A percentile compares a stretch with the other conserved stretches of the same genome.
Conservation (phyloP, 2,113 vertebrate species). For the Myiopsitta monachus region DNA sequence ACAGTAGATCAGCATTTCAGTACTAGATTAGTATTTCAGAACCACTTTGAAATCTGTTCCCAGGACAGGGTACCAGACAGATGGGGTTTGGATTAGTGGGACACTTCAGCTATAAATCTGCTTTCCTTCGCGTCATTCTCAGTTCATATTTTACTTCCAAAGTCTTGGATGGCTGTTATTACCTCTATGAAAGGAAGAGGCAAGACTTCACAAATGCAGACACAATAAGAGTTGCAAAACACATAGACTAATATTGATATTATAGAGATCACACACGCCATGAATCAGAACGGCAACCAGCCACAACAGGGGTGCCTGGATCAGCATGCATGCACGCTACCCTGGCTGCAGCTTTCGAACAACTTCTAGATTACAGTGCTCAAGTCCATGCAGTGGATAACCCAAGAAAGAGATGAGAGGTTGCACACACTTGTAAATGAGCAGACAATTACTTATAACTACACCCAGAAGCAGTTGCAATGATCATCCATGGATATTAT, state of each 20-base stretch:
- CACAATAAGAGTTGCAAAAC: neutral
- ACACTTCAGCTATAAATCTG: neutral
- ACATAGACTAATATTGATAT: neutral
- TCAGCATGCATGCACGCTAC: neutral
- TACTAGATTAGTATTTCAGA: constrained; percentile 30
- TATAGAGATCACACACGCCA: fast-evolving
- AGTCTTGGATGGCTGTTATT: neutral
- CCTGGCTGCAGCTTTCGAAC: neutral
- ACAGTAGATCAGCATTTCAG: constrained; percentile 1
- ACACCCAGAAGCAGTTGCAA: neutral
- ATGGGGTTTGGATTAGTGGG: neutral
- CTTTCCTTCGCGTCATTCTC: neutral
- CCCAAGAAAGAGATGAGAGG: neutral
- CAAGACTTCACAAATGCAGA: neutral
- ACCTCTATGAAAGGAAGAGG: neutral
- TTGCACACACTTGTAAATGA: neutral
- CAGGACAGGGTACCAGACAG: neutral
- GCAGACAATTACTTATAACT: neutral
- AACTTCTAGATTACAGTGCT: neutral
- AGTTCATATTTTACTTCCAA: neutral
- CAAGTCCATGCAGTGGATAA: neutral
- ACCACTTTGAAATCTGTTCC: constrained; percentile 21
- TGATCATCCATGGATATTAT: neutral
- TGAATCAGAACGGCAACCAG: neutral
- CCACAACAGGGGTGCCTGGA: neutral